These are phyloP conservation scores for Terrapene triunguis DNA, from an alignment of 2,113 vertebrate species.

Conservation along the genomic window DNA sequence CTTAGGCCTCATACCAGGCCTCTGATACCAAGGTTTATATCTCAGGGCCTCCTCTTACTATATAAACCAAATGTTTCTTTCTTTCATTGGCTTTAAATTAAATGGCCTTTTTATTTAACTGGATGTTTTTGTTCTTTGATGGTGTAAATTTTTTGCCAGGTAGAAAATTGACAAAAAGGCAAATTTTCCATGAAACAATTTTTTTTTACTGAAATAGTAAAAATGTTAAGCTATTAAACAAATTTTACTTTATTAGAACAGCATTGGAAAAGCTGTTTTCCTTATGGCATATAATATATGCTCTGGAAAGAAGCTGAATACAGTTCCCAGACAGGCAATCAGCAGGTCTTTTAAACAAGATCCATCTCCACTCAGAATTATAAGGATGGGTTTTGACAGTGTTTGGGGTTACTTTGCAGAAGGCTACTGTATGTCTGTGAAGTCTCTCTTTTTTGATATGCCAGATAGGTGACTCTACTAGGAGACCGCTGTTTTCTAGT, in stretches of 20 bases:
- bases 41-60: too few species aligned
- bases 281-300: background rate
- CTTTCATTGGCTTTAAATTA: background rate
- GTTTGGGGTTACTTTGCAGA: background rate
- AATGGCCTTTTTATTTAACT: background rate
- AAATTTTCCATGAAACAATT: background rate
- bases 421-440: accelerated
- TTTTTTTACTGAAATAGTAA: background rate
- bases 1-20: too few species aligned
- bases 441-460: background rate
- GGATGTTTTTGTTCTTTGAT: background rate
- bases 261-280: background rate
- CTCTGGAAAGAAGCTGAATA: background rate
- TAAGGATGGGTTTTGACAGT: background rate
- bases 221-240: background rate
- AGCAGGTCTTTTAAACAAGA: background rate
- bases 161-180: background rate
- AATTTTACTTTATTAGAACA: background rate
- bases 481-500: background rate
- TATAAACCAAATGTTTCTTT: accelerated
- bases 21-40: too few species aligned
- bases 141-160: background rate
- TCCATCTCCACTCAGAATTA: background rate
- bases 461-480: background rate
- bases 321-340: background rate